Conservation (phyloP, 2,797 vertebrate species). For the Avahi laniger region DNA sequence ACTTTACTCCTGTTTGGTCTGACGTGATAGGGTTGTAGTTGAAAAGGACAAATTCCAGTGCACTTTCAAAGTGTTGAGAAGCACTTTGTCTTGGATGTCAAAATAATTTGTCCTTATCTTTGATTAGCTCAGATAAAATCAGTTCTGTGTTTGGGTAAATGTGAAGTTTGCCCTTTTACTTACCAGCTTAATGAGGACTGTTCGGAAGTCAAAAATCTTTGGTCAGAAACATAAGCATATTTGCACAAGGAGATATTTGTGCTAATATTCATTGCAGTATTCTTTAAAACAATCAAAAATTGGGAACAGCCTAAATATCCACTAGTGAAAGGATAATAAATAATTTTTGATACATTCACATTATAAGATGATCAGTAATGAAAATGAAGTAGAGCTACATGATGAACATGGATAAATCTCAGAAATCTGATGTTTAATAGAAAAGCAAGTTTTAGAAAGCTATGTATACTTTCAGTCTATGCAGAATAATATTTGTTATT, state of each 20-base stretch:
- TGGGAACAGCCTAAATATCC: neutral
- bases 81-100: constrained; percentile 28
- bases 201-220: constrained; percentile 13
- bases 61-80: neutral
- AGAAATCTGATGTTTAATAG: neutral
- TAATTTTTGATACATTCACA: neutral
- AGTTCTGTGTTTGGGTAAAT: neutral
- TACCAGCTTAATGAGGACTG: neutral
- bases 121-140: constrained; percentile 3
- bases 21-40: neutral
- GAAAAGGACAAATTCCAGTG: neutral
- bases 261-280: neutral
- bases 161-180: constrained; percentile 7
- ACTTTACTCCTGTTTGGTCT: neutral
- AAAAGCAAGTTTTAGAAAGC: neutral
- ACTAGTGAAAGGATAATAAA: neutral
- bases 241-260: neutral
- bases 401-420: neutral
- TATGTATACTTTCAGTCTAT: neutral
- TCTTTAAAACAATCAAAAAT: neutral
- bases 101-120: constrained; percentile 33
- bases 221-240: neutral
- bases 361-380: constrained; percentile 17
- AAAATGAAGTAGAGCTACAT: neutral
- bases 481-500: neutral